A percentile compares a stretch with the other conserved stretches of the same genome.
Conservation (phyloP, 2,797 vertebrate species). For the Rhinichthys osculus region DNA sequence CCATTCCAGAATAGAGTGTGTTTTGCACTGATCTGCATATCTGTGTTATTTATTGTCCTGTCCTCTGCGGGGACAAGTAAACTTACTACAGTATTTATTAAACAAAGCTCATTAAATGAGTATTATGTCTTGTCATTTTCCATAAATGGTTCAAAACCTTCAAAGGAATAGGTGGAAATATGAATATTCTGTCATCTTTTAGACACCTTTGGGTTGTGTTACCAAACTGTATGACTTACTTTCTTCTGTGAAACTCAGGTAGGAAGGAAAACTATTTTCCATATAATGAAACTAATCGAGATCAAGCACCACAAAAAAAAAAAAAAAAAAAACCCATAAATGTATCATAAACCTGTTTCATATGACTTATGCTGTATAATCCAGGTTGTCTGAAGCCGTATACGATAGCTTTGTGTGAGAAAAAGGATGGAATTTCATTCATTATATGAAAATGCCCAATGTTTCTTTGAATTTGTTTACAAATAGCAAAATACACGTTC, state of each 20-base stretch:
- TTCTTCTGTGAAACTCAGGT: background rate
- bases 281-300: background rate
- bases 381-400: background rate
- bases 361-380: background rate
- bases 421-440: background rate
- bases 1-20: constrained; percentile 48
- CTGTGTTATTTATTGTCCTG: constrained; percentile 51
- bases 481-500: background rate
- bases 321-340: background rate
- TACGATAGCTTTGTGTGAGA: background rate
- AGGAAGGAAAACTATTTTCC: background rate
- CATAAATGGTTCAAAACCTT: constrained; percentile 47
- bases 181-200: constrained; percentile 41
- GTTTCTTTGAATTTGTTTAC: background rate
- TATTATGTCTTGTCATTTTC: constrained; percentile 42
- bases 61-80: constrained; percentile 60
- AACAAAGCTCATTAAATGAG: constrained; percentile 16
- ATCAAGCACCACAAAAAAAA: background rate
- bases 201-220: background rate
- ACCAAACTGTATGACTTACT: background rate
- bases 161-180: background rate
- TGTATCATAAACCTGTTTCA: background rate
- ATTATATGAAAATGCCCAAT: background rate
- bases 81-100: constrained; percentile 40
- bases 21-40: constrained; percentile 39